Evolutionary conservation across 2,113 vertebrate species (phyloP).

Genomic region (Gambusia holbrooki): DNA sequence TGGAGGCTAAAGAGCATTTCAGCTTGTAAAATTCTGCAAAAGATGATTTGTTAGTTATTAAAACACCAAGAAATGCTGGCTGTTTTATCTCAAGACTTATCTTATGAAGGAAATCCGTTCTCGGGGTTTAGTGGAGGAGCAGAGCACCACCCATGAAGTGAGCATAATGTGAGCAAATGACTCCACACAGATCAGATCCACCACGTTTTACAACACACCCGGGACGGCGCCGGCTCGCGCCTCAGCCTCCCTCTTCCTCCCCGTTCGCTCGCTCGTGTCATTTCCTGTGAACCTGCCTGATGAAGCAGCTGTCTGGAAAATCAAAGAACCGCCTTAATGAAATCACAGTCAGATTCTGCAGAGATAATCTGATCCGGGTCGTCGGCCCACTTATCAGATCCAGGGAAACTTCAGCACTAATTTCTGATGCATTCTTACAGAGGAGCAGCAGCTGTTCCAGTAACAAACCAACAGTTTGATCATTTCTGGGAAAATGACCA

Average conservation of each 20-base stretch:
- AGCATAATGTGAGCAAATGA: constrained; percentile 6
- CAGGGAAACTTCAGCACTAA: not conserved
- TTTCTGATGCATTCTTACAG: not conserved
- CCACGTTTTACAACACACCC: constrained; percentile 42
- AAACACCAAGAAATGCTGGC: not conserved
- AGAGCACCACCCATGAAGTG: not conserved
- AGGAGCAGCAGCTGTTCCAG: too few relatives aligned
- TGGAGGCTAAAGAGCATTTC: too few relatives aligned
- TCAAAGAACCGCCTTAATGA: constrained; percentile 12
- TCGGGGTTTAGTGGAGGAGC: not conserved
- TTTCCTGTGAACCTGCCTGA: constrained; percentile 10
- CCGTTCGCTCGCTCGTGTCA: constrained; percentile 7
- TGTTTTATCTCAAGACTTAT: not conserved
- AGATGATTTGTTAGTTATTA: too few relatives aligned
- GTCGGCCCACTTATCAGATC: constrained; percentile 2
- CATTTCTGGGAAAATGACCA: not conserved
- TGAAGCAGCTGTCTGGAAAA: constrained; percentile 11
- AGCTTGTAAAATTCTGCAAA: too few relatives aligned
- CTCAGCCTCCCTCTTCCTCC: not conserved
- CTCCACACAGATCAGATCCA: too few relatives aligned
- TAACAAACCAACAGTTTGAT: not conserved
- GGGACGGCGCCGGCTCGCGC: constrained; percentile 9
- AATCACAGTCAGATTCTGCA: constrained; percentile 16
- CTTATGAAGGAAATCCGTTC: not conserved
- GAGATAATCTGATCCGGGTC: constrained; percentile 21